A percentile compares a stretch with the other conserved stretches of the same genome.
Conservation (phyloP, 2,888 invertebrate species). For the Xanthia icteritia region DNA sequence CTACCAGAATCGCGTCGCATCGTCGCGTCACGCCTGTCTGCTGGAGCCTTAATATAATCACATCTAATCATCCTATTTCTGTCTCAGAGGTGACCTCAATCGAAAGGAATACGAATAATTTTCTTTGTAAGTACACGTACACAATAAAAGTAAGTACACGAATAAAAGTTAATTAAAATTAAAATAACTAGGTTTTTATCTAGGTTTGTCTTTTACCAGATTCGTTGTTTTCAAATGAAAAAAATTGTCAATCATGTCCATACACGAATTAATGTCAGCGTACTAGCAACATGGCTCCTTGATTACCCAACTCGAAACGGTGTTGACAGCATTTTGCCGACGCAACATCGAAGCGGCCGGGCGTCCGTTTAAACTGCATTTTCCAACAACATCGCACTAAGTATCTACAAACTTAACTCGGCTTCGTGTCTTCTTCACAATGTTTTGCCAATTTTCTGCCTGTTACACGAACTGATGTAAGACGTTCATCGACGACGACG, state of each 20-base stretch:
- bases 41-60: not conserved
- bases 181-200: not conserved
- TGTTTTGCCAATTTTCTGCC: conserved; percentile 55
- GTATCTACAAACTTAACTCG: conserved; percentile 28
- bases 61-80: not conserved
- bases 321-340: conserved; percentile 47
- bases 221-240: not conserved
- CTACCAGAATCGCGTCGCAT: no score
- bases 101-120: not conserved
- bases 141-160: not conserved
- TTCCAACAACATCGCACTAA: conserved; percentile 34
- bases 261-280: not conserved
- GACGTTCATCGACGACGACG: not conserved
- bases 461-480: conserved; percentile 31
- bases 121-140: not conserved
- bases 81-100: conserved; percentile 8
- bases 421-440: conserved; percentile 39
- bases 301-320: conserved; percentile 32
- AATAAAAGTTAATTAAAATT: not conserved
- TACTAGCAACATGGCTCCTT: conserved; percentile 19
- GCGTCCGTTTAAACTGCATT: conserved; percentile 46
- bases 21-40: no score
- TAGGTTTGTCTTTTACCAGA: not conserved
- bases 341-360: conserved; percentile 15
- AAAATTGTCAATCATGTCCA: not conserved